phyloP scores from a whole-genome alignment of 2,888 invertebrate genomes.

The Trichopoda pennipes region DNA sequence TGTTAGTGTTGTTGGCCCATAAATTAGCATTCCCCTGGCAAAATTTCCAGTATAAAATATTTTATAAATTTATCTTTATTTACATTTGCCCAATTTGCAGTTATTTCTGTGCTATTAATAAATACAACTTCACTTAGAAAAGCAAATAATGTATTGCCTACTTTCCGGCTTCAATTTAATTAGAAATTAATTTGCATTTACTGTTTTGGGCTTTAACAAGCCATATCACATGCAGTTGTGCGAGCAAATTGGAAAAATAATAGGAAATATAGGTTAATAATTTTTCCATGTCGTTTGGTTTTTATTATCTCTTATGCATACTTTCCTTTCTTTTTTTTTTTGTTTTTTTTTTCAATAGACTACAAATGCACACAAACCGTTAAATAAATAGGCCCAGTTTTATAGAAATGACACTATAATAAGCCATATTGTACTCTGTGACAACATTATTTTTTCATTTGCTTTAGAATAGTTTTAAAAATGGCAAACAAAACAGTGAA shows the following conservation, averaged over 20 bases:
- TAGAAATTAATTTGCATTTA: constrained; percentile 48
- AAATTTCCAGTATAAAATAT: not conserved
- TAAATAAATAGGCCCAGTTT: constrained; percentile 17
- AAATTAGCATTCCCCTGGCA: too few relatives aligned
- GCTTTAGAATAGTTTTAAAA: not conserved
- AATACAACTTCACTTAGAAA: not conserved
- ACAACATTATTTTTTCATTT: constrained; percentile 40
- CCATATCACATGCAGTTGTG: not conserved
- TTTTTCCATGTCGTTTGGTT: constrained; percentile 49
- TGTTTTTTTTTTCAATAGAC: not conserved
- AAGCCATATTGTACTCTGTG: constrained; percentile 45
- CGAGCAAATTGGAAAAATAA: constrained; percentile 15
- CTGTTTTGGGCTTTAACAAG: constrained; percentile 8
- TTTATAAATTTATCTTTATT: not conserved
- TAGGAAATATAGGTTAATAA: constrained; percentile 52
- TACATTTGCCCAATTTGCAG: not conserved
- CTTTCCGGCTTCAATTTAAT: constrained; percentile 36
- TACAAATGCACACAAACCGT: constrained; percentile 11
- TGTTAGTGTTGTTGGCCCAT: too few relatives aligned
- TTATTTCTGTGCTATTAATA: not conserved
- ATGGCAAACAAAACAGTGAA: not conserved
- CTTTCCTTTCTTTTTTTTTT: too few relatives aligned
- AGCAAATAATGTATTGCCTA: constrained; percentile 24
- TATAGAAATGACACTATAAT: constrained; percentile 46
- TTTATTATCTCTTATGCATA: constrained; percentile 20